Base-by-base conservation (phyloP, 2,113 vertebrate species). In the Xiphophorus maculatus region DNA sequence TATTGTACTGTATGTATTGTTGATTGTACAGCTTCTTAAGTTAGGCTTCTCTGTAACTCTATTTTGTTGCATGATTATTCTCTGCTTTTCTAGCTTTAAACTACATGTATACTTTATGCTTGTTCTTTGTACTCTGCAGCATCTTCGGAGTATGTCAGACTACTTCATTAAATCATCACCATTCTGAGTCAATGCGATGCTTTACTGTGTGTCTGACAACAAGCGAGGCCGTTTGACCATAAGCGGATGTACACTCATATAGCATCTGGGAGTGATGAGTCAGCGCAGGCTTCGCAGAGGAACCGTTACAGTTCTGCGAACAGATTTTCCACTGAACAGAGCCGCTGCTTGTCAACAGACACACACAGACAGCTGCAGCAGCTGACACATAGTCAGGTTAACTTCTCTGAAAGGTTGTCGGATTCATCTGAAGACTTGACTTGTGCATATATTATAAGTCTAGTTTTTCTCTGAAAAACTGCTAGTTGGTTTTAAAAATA, bases 261-360 rank as follows among this genome's bases (percentile, higher is more conserved):
- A 79, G 66, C 72, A 11, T 70, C 60, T 17, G 25, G 42, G 73
- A 76, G 75, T 64, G 81, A 87, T 87, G 87, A 90, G 79, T 90
- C 89, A 89, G 84, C 89, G 35, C 25, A 15, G 77, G 73, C 89
- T 86, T 44, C 83, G 76, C 72, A 0, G 77, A 77, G 78, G 42
- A 79, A 63, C 81, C 72, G 63, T 81, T 83, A 62, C 77, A 58
- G 75, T 88, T 86, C 71, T 77, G 37, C 51, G 66, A 80, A 58
- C 78, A 76, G 83, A 86, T 85, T 89, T 88, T 88, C 85, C 87
- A 74, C 63, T 71, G 28, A 15, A 42, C 70, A 66, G 40, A 78
- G 73, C 76, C 42, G 63, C 69, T 27, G 78, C 74, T 76, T 74
- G 78, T 70, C 37, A 70, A 58, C 25, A 25, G 19, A 58, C 25